phyloP scores from a whole-genome alignment of 2,888 invertebrate genomes.

The Polydrusus cervinus region DNA sequence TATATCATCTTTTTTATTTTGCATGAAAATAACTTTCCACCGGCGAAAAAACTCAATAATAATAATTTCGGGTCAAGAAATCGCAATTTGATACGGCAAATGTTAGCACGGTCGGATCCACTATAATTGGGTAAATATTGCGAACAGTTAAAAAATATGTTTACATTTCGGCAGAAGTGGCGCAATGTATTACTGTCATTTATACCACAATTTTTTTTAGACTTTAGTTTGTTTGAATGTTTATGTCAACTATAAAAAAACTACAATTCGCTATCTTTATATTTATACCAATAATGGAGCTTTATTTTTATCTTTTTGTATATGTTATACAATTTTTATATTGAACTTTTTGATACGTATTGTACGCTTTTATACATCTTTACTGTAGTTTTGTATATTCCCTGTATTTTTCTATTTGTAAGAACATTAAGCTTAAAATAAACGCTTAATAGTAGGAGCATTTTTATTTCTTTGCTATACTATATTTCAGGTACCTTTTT shows the following conservation, averaged over 20 bases:
- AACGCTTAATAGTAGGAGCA: background rate
- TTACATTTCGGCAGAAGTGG: too few relatives aligned
- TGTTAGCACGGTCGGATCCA: too few relatives aligned
- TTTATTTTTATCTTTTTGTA: slow-evolving; percentile 6
- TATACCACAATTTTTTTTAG: too few relatives aligned
- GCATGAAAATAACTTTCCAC: too few relatives aligned
- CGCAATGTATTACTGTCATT: too few relatives aligned
- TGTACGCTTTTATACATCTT: slow-evolving; percentile 16
- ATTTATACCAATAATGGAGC: background rate
- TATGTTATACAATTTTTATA: slow-evolving; percentile 17
- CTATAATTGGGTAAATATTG: too few relatives aligned
- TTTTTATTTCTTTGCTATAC: slow-evolving; percentile 1
- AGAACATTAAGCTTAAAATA: background rate
- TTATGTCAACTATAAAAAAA: background rate
- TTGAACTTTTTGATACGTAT: background rate
- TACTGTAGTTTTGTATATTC: slow-evolving; percentile 6
- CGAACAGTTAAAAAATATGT: too few relatives aligned
- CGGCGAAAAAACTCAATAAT: too few relatives aligned
- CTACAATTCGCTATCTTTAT: background rate
- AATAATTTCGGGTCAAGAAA: too few relatives aligned
- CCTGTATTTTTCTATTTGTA: slow-evolving; percentile 2
- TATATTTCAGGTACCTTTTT: too few relatives aligned
- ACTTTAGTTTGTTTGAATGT: background rate
- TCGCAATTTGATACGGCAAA: too few relatives aligned
- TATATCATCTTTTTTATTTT: too few relatives aligned